These are phyloP conservation scores for Caenorhabditis sp. DNA, from an alignment of 2,888 invertebrate genomes.

Conservation along the genomic window DNA sequence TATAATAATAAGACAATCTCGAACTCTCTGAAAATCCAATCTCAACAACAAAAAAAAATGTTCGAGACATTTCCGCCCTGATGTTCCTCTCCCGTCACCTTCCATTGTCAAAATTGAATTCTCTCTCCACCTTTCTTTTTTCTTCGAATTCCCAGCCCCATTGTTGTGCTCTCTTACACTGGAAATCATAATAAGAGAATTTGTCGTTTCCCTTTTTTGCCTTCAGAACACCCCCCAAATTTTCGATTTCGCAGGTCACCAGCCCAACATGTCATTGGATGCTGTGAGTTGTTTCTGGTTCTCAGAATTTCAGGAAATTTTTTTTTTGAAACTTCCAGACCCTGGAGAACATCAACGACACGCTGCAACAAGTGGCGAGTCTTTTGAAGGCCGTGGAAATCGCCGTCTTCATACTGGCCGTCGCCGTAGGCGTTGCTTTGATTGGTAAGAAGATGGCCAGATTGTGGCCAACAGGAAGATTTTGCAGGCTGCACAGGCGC, in stretches of 20 bases:
- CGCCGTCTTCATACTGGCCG: constrained; percentile 69
- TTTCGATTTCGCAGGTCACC: neutral
- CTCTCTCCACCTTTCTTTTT: neutral
- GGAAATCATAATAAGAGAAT: no score
- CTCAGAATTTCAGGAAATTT: neutral
- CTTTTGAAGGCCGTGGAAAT: constrained; percentile 68
- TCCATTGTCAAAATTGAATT: neutral
- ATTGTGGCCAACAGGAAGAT: no score
- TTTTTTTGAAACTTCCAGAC: constrained; percentile 57
- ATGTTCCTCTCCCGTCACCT: neutral
- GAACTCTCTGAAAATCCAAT: no score
- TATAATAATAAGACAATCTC: no score
- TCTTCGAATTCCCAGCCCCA: neutral
- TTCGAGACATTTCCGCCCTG: constrained; percentile 4
- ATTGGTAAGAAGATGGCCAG: constrained; percentile 68
- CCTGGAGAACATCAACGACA: constrained; percentile 69
- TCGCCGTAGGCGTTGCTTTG: constrained; percentile 62
- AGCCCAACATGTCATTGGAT: constrained; percentile 50
- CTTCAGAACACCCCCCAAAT: neutral
- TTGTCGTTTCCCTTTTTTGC: constrained; percentile 11
- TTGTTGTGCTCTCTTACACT: constrained; percentile 4
- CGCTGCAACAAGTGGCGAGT: constrained; percentile 65
- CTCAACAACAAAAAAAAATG: no score
- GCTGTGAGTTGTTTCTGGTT: constrained; percentile 30
- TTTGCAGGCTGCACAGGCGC: constrained; percentile 60